Evolutionary conservation across 2,797 vertebrate species (phyloP).

Genomic region (Taeniopygia guttata): DNA sequence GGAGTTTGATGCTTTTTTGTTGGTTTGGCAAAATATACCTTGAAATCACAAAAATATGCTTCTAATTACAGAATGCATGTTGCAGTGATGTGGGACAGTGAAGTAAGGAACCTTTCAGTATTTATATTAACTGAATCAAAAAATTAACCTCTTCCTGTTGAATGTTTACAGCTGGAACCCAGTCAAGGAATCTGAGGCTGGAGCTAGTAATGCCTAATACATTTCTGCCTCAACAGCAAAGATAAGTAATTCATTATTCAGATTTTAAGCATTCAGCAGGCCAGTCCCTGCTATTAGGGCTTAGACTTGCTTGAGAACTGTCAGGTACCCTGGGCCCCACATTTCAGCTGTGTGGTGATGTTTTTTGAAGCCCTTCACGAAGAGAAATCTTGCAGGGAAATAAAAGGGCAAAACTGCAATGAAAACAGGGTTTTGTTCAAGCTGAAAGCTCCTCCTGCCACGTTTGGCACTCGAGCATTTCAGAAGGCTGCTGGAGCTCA

Average conservation of each 20-base stretch:
- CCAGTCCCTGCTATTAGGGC: constrained; percentile 4
- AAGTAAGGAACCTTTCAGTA: constrained; percentile 60
- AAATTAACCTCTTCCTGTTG: constrained; percentile 64
- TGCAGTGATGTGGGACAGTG: constrained; percentile 49
- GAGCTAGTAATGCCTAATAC: constrained; percentile 33
- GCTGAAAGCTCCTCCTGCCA: not conserved
- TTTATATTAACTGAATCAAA: constrained; percentile 58
- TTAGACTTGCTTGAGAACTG: not conserved
- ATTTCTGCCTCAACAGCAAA: constrained; percentile 54
- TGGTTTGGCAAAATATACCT: constrained; percentile 72
- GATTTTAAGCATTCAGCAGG: constrained; percentile 21
- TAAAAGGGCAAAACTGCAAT: not conserved
- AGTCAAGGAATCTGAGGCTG: constrained; percentile 53
- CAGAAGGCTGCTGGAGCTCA: not conserved
- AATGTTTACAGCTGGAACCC: constrained; percentile 62
- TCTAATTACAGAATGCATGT: constrained; percentile 80
- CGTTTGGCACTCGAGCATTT: not conserved
- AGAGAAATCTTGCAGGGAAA: not conserved
- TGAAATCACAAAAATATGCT: constrained; percentile 76
- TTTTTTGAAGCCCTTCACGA: not conserved
- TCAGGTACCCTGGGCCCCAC: constrained; percentile 31
- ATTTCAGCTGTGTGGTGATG: not conserved
- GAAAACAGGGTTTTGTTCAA: not conserved
- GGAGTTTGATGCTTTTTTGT: constrained; percentile 72
- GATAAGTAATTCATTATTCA: constrained; percentile 69